These are phyloP conservation scores for Benthosema pterotum DNA, from an alignment of 2,797 vertebrate genomes.

Conservation along the genomic window DNA sequence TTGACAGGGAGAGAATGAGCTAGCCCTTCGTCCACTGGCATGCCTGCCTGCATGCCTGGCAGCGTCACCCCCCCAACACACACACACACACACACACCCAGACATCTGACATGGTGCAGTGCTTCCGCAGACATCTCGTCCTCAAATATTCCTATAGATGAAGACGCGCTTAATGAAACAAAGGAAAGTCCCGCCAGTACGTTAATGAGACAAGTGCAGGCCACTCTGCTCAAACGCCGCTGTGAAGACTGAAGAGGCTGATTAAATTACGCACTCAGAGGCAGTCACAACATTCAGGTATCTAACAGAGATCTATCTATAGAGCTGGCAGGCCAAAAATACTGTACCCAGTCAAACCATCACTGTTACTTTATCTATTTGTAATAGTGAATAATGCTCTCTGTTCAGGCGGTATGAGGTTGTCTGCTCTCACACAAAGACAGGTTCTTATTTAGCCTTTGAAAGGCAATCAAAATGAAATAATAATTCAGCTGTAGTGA, in stretches of 20 bases:
- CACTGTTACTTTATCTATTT: too few relatives aligned
- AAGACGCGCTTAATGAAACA: slow-evolving; percentile 38
- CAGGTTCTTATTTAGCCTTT: slow-evolving; percentile 27
- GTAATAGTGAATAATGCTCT: background rate
- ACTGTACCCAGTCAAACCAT: too few relatives aligned
- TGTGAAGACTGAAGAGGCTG: slow-evolving; percentile 2
- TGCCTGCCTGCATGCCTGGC: too few relatives aligned
- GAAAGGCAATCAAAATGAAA: slow-evolving; percentile 25
- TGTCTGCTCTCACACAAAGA: background rate
- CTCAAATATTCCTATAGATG: slow-evolving; percentile 13
- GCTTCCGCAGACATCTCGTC: slow-evolving; percentile 20
- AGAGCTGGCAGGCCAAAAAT: slow-evolving; percentile 20
- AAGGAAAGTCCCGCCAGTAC: slow-evolving; percentile 20
- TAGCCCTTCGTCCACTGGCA: slow-evolving; percentile 18
- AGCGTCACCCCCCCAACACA: background rate
- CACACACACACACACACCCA: too few relatives aligned
- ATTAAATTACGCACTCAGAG: slow-evolving; percentile 26
- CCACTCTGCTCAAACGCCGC: background rate
- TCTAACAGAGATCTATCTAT: slow-evolving; percentile 12
- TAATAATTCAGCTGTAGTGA: slow-evolving; percentile 32
- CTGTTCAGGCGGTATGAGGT: slow-evolving; percentile 7
- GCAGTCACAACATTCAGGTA: background rate
- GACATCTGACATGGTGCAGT: slow-evolving; percentile 25
- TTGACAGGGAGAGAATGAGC: slow-evolving; percentile 29
- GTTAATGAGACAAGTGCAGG: slow-evolving; percentile 16